Evolutionary conservation across 2,888 invertebrate species (phyloP).

Genomic region (Asteroscopus sphinx): DNA sequence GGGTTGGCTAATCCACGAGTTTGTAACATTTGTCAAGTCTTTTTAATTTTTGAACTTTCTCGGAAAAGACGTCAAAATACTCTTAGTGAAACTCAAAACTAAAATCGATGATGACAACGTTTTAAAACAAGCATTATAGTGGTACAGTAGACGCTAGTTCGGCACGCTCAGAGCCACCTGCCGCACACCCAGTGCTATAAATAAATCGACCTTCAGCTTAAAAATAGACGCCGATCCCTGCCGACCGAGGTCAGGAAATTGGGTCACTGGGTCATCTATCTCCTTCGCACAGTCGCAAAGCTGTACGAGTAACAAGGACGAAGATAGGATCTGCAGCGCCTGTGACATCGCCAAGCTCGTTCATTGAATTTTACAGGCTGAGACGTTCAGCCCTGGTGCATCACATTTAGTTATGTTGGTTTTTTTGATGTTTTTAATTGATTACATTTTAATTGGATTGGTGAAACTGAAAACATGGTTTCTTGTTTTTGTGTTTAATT

Average conservation of each 20-base stretch:
- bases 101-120: slow-evolving; percentile 12
- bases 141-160: slow-evolving; percentile 27
- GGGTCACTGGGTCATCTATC: slow-evolving; percentile 79
- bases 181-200: slow-evolving; percentile 78
- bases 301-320: slow-evolving; percentile 65
- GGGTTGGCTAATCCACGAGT: too few relatives aligned
- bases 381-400: slow-evolving; percentile 72
- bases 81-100: background rate
- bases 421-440: slow-evolving; percentile 14
- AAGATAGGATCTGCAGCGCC: slow-evolving; percentile 73
- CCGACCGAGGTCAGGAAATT: slow-evolving; percentile 87
- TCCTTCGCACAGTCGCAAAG: slow-evolving; percentile 61
- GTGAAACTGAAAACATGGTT: background rate
- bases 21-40: too few relatives aligned
- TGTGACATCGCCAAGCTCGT: slow-evolving; percentile 83
- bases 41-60: background rate
- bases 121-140: slow-evolving; percentile 24
- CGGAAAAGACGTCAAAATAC: background rate
- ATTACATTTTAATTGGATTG: slow-evolving; percentile 12
- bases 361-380: slow-evolving; percentile 86
- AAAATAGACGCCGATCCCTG: slow-evolving; percentile 88
- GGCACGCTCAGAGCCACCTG: slow-evolving; percentile 64
- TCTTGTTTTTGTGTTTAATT: background rate
- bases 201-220: slow-evolving; percentile 89
- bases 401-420: slow-evolving; percentile 58